phyloP scores from a whole-genome alignment of 2,113 vertebrate species.

The Stigmatopora nigra region DNA sequence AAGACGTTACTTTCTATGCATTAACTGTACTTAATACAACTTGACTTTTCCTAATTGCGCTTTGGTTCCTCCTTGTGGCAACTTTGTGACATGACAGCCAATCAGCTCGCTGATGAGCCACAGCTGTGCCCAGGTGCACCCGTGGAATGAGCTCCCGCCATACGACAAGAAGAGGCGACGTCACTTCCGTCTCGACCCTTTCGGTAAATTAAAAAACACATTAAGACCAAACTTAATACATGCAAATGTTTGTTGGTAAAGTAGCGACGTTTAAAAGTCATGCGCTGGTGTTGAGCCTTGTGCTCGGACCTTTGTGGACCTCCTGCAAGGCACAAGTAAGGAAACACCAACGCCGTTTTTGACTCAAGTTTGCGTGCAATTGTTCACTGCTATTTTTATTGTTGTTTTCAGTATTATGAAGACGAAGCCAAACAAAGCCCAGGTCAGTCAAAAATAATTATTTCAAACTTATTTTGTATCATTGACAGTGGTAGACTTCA shows the following conservation, averaged over 20 bases:
- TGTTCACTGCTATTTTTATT: background rate
- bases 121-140: slow-evolving; percentile 37
- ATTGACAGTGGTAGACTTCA: background rate
- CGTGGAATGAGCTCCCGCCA: background rate
- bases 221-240: background rate
- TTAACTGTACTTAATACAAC: too few species aligned
- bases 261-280: slow-evolving; percentile 18
- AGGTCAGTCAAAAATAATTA: background rate
- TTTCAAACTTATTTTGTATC: background rate
- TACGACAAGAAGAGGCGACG: background rate
- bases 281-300: slow-evolving; percentile 29
- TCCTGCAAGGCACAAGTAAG: slow-evolving; percentile 37
- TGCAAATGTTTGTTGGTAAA: slow-evolving; percentile 10
- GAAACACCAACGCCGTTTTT: background rate
- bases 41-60: background rate
- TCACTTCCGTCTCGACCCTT: background rate
- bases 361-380: background rate
- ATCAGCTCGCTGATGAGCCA: slow-evolving; percentile 39
- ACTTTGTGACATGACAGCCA: background rate
- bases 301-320: slow-evolving; percentile 4
- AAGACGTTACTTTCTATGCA: too few species aligned
- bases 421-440: background rate
- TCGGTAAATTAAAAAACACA: background rate
- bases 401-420: background rate
- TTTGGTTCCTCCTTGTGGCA: slow-evolving; percentile 28